Percentiles rank a stretch among this genome's conserved stretches.
Evolutionary conservation across 1,140 invertebrate genomes (phyloP).

Genomic region (Euwallacea fornicatus): DNA sequence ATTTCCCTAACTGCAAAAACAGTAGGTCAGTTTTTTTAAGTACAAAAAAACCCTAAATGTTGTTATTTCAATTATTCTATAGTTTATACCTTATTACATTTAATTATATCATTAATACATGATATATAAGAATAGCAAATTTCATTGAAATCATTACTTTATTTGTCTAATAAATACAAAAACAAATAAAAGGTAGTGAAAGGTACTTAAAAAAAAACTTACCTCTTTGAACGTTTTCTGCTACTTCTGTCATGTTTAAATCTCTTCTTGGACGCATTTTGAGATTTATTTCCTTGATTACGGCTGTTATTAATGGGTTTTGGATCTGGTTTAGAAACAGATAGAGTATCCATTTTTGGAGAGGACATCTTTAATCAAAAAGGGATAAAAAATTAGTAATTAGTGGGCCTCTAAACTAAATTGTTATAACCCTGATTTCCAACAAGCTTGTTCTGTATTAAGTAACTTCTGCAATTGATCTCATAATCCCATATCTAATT

Average conservation of each 20-base stretch:
- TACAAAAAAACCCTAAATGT: background rate
- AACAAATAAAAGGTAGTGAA: background rate
- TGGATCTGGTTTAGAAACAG: constrained; percentile 34
- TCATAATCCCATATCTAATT: too few relatives aligned
- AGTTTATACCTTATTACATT: background rate
- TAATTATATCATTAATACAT: background rate
- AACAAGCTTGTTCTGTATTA: too few relatives aligned
- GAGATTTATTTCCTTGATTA: constrained; percentile 25
- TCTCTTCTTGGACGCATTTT: constrained; percentile 42
- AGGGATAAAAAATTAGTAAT: too few relatives aligned
- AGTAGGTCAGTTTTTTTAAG: too few relatives aligned
- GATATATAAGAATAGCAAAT: background rate
- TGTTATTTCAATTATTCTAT: background rate
- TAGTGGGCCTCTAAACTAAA: too few relatives aligned
- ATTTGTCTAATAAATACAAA: background rate
- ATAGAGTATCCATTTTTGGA: constrained; percentile 34
- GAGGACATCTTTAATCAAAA: constrained; percentile 38
- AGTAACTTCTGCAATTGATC: too few relatives aligned
- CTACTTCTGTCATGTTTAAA: constrained; percentile 46
- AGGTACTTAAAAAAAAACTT: background rate
- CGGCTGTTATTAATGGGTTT: constrained; percentile 17
- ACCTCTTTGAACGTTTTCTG: constrained; percentile 59
- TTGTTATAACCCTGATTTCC: too few relatives aligned
- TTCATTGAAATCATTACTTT: background rate
- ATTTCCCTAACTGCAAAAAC: too few relatives aligned